phyloP scores from a whole-genome alignment of 2,113 vertebrate species.

The Stercorarius parasiticus region DNA sequence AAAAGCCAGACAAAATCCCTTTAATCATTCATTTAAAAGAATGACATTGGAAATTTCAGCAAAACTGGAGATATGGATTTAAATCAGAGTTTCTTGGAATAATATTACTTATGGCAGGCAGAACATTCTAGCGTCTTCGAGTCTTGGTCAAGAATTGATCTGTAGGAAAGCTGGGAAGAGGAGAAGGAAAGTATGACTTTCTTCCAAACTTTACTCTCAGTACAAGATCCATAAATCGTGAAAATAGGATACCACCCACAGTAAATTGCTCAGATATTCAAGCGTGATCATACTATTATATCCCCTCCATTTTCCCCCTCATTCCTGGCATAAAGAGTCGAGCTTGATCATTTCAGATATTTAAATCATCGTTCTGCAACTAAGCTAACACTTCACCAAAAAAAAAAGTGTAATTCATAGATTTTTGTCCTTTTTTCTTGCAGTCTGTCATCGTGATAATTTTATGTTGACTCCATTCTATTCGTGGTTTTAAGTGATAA shows the following conservation, averaged over 20 bases:
- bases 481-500: not conserved
- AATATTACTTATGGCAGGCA: not conserved
- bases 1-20: not conserved
- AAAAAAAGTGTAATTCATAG: not conserved
- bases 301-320: not conserved
- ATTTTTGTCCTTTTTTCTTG: not conserved
- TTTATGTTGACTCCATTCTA: not conserved
- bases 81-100: not conserved
- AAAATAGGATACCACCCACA: not conserved
- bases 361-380: not conserved
- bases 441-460: not conserved
- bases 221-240: not conserved
- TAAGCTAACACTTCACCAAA: not conserved
- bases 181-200: not conserved
- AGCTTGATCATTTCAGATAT: not conserved
- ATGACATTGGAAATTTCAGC: not conserved
- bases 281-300: not conserved
- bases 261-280: not conserved
- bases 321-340: not conserved
- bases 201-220: not conserved
- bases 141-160: not conserved
- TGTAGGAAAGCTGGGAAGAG: rapidly evolving
- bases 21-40: not conserved
- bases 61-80: not conserved
- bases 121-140: not conserved